Evolutionary conservation across 1,140 invertebrate genomes (phyloP).

Genomic region (Ceratitis capitata): DNA sequence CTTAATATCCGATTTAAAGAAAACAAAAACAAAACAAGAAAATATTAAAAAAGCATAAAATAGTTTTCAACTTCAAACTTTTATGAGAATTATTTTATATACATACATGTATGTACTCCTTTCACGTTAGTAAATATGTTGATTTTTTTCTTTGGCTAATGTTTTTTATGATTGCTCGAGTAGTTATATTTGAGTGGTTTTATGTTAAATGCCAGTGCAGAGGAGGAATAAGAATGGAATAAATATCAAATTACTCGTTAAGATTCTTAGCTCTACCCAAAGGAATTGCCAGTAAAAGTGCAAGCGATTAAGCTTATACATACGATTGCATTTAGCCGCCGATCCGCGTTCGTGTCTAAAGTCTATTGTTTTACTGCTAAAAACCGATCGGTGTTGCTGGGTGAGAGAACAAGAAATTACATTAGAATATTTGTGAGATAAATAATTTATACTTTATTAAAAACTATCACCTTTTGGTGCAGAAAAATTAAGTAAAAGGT

Average conservation of each 20-base stretch:
- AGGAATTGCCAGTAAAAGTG: too few species aligned
- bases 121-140: too few species aligned
- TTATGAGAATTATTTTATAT: too few species aligned
- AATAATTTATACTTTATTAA: neutral
- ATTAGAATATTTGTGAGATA: neutral
- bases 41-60: too few species aligned
- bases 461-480: neutral
- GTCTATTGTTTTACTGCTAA: constrained; percentile 36
- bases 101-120: too few species aligned
- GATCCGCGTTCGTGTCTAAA: constrained; percentile 40
- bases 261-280: neutral
- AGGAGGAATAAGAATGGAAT: neutral
- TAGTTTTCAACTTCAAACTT: too few species aligned
- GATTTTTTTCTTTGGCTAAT: too few species aligned
- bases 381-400: neutral
- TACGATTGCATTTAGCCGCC: neutral
- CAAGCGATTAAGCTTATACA: neutral
- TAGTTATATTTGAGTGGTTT: too few species aligned
- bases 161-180: too few species aligned
- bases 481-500: neutral
- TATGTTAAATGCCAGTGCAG: too few species aligned
- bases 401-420: neutral
- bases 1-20: neutral
- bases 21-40: too few species aligned
- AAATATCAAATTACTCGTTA: neutral